phyloP scores from a whole-genome alignment of 2,888 invertebrate species.

The Syrphus vitripennis region DNA sequence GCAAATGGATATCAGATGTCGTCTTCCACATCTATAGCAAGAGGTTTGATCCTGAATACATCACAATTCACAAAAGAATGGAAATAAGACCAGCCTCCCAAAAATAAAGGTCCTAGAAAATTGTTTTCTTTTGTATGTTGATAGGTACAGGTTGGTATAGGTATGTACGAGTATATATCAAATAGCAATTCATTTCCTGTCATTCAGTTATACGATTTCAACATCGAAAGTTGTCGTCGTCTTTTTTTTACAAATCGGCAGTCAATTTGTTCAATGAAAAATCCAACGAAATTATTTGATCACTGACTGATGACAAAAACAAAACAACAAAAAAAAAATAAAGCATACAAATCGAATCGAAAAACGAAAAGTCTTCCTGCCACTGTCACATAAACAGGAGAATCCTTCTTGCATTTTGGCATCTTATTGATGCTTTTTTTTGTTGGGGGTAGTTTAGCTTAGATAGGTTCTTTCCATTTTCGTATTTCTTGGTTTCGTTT shows the following conservation, averaged over 20 bases:
- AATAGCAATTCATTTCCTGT: conserved; percentile 2
- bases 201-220: neutral
- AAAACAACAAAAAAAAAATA: neutral
- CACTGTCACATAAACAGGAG: neutral
- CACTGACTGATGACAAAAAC: neutral
- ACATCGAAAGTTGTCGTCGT: neutral
- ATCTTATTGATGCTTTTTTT: neutral
- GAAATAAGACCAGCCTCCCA: neutral
- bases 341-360: neutral
- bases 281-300: conserved; percentile 13
- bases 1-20: too few species aligned
- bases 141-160: neutral
- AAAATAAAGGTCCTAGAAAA: neutral
- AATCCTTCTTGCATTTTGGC: neutral
- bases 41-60: neutral
- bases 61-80: neutral
- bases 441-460: neutral
- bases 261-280: conserved; percentile 41
- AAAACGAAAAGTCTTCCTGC: neutral
- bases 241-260: conserved; percentile 25
- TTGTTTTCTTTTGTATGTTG: neutral
- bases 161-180: neutral
- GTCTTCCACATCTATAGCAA: too few species aligned
- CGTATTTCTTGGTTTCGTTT: neutral
- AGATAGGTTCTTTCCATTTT: neutral